Base-by-base conservation (phyloP, 1,140 invertebrate genomes). In the Episyrphus balteatus region DNA sequence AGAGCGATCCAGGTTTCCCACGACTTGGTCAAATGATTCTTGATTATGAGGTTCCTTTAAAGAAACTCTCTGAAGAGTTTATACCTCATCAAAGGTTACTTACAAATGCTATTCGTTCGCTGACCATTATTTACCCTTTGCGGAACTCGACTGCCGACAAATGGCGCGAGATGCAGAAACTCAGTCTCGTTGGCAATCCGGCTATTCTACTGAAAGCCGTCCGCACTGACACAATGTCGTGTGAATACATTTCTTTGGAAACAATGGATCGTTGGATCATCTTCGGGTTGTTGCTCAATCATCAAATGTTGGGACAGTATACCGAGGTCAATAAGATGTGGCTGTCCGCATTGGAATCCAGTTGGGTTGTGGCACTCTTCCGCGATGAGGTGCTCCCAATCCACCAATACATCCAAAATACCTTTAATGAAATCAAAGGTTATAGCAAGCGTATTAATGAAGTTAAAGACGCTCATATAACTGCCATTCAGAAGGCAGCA, bases 51-150 rank as follows among this genome's bases (percentile, higher is more conserved):
- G 76, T 81, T 21, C 96, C 96, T 6, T 67, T 98, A 32, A 96
- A 95, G 66, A 98, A 98, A 63, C 73, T 99, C 0, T 84, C 87
- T 1, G 96, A 99, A 71, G 96, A 99, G 70, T 98, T 99, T 73
- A 81, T 92, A 21, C 92, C 92, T 1, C 93, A 99, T 70, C 81
- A 89, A 37, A 90, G 94, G 69, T 68, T 94, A 11, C 63, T 99
- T 11, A 78, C 80, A 30, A 83, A 81, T 61, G 92, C 92, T 12
- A 70, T 99, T 21, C 79, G 84, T 50, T 98, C 94, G 1, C 69
- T 99, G 10, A 84, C 82, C 63, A 76, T 82, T 48, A 80, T 98
- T 34, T 99, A 96, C 74, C 80, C 83, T 2, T 76, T 84, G 15
- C 78, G 94, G 56, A 98, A 98, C 72, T 72, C 96, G 14, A 82